These are phyloP conservation scores for Pandion haliaetus DNA, from an alignment of 2,113 vertebrate species.

Conservation along the genomic window DNA sequence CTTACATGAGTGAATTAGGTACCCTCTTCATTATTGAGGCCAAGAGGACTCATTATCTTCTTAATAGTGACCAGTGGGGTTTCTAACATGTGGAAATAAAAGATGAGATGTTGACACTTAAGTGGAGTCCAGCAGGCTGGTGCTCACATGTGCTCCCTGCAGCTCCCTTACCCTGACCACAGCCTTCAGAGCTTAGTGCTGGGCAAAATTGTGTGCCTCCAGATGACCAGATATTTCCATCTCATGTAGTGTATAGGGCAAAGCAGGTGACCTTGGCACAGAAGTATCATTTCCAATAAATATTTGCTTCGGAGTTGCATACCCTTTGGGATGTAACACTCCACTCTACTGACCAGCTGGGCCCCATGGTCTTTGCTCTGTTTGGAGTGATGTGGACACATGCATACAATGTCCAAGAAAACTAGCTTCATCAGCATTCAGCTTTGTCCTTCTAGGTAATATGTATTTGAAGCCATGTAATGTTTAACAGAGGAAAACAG, in stretches of 20 bases:
- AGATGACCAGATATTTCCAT: background rate
- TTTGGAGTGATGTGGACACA: background rate
- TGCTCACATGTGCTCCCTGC: background rate
- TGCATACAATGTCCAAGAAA: background rate
- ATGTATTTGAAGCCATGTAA: background rate
- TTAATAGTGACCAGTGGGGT: background rate
- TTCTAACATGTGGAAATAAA: background rate
- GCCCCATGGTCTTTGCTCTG: background rate
- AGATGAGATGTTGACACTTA: background rate
- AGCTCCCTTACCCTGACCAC: background rate
- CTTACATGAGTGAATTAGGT: background rate
- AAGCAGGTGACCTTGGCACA: background rate
- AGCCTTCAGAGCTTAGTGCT: background rate
- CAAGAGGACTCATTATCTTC: background rate
- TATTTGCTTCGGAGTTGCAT: background rate
- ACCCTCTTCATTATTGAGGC: background rate
- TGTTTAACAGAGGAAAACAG: constrained; percentile 12
- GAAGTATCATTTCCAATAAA: background rate
- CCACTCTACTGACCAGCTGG: background rate
- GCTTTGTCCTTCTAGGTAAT: background rate
- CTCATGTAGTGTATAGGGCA: background rate
- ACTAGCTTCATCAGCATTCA: background rate
- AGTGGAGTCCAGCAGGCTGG: background rate
- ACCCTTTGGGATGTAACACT: background rate
- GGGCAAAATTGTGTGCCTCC: background rate